Base-by-base conservation (phyloP, 2,797 vertebrate species). In the Mustela erminea region DNA sequence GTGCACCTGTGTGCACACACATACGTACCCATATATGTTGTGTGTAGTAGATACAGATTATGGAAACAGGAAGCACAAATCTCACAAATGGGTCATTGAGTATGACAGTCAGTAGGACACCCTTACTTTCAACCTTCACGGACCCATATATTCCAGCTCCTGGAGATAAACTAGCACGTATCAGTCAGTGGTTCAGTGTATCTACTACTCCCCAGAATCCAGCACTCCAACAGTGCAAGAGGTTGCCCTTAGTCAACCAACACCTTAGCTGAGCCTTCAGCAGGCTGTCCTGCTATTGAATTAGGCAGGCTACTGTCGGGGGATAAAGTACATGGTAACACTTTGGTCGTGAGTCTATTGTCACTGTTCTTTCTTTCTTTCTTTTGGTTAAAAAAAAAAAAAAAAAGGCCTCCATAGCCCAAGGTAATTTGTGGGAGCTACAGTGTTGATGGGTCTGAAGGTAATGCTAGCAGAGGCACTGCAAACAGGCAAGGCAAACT, bases 51-150 rank as follows among this genome's bases (percentile, higher is more conserved):
- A 20, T 32, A 74, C 12, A n/a, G 78, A 35, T 68, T 27, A 82
- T 52, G 13, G 29, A 70, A 93, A 92, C 52, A 94, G 27, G 58
- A 86, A 94, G 66, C 13, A 60, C 46, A 91, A n/a, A 92, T 87
- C 58, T 74, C 62, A 83, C 35, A 81, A 83, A 35, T 15, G 17
- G n/a, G 46, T 52, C 72, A 43, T 41, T 21, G 3, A 60, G 13
- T 89, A 27, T 87, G 43, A 52, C 27, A 29, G 13, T 64, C 49
- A 78, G 41, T 66, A 72, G 72, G 38, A 43, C 23, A 11, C 29
- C 29, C 25, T 32, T 83, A 10, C 14, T 52, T 64, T 18, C 80
- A 60, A 8, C 54, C 3, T 88, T 80, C n/a, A 46, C 0, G 3
- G n/a, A 58, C 35, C 77, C 77, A 62, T 43, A 25, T 92, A 25